Percentiles rank a stretch among this genome's conserved stretches.
phyloP scores from a whole-genome alignment of 2,113 vertebrate species.

The Alces alces region DNA sequence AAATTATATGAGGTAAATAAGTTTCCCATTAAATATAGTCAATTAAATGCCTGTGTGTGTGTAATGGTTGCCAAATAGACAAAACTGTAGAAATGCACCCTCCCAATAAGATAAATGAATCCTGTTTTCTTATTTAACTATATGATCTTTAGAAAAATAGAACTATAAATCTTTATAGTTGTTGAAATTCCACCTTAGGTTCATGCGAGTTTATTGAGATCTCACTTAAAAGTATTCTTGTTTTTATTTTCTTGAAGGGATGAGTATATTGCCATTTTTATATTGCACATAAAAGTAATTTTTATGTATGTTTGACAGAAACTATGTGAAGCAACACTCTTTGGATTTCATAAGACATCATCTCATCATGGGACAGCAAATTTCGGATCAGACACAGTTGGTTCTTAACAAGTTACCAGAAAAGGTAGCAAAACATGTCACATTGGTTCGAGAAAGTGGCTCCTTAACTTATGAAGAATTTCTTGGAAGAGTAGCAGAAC shows the following conservation, averaged over 20 bases:
- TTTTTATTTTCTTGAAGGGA: slow-evolving; percentile 11
- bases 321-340: slow-evolving; percentile 76
- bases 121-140: slow-evolving; percentile 10
- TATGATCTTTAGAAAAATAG: slow-evolving; percentile 14
- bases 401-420: slow-evolving; percentile 93
- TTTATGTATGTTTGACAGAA: slow-evolving; percentile 78
- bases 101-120: neutral
- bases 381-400: slow-evolving; percentile 91
- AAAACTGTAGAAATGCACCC: neutral
- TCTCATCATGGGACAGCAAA: slow-evolving; percentile 93
- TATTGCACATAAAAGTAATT: slow-evolving; percentile 44
- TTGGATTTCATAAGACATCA: slow-evolving; percentile 68
- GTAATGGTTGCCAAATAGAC: neutral
- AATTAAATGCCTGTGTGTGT: neutral
- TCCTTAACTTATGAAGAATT: slow-evolving; percentile 97
- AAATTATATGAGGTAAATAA: neutral
- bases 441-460: slow-evolving; percentile 93
- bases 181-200: slow-evolving; percentile 10
- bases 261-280: slow-evolving; percentile 32
- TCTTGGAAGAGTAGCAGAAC: slow-evolving; percentile 95
- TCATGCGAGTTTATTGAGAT: neutral
- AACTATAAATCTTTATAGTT: neutral
- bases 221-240: neutral
- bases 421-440: slow-evolving; percentile 93
- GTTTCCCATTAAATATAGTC: neutral